Evolutionary conservation across 2,888 invertebrate genomes (phyloP).

Genomic region (Napeogenes inachia): DNA sequence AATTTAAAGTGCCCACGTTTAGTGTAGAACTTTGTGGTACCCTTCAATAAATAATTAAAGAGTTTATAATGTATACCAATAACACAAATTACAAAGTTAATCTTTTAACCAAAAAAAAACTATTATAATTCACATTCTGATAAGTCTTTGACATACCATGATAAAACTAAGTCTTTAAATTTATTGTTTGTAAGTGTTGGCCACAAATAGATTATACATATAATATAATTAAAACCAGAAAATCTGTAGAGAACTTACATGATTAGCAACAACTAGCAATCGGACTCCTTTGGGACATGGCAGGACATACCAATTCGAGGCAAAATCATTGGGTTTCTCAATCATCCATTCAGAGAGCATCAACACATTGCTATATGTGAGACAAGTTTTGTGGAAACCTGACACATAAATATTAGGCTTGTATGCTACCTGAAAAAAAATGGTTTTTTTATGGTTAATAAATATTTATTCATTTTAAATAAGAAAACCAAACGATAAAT

Average conservation of each 20-base stretch:
- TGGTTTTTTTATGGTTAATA: neutral
- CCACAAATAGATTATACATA: neutral
- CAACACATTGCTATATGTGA: constrained; percentile 73
- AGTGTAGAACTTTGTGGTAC: constrained; percentile 82
- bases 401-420: constrained; percentile 63
- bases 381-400: constrained; percentile 56
- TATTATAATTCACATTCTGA: no score
- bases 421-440: constrained; percentile 51
- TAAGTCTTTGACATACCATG: no score
- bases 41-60: constrained; percentile 65
- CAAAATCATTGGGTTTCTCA: constrained; percentile 87
- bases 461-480: neutral
- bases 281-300: constrained; percentile 92
- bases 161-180: no score
- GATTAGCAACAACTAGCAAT: constrained; percentile 86
- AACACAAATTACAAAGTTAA: no score
- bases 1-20: constrained; percentile 79
- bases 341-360: constrained; percentile 97
- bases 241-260: constrained; percentile 57
- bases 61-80: no score
- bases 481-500: neutral
- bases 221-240: neutral
- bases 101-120: no score
- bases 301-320: constrained; percentile 83
- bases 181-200: no score